Conservation (phyloP, 2,888 invertebrate genomes). For the Xylota segnis region DNA sequence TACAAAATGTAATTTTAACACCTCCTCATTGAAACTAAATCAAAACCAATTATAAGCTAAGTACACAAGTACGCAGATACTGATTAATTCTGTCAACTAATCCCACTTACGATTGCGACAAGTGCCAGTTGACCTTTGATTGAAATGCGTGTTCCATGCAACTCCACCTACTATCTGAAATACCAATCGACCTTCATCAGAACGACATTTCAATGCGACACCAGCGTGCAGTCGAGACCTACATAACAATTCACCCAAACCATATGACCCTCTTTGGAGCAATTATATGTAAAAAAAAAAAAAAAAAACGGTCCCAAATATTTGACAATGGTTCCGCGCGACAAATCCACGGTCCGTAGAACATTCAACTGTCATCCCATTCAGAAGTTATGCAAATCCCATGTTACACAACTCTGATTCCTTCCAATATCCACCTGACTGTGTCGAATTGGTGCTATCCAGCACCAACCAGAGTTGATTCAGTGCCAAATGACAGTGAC, state of each 20-base stretch:
- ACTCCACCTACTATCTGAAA: conserved; percentile 50
- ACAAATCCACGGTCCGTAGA: conserved; percentile 33
- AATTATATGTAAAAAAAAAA: not conserved
- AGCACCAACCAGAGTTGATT: not conserved
- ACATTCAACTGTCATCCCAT: conserved; percentile 1
- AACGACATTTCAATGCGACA: conserved; percentile 30
- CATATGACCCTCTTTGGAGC: conserved; percentile 18
- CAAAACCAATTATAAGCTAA: not conserved
- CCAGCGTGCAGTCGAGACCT: conserved; percentile 15
- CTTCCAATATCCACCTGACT: conserved; percentile 17
- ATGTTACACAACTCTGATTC: conserved; percentile 25
- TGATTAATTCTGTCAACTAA: conserved; percentile 40
- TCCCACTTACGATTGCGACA: conserved; percentile 36
- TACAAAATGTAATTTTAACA: not conserved
- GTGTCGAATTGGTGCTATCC: conserved; percentile 14
- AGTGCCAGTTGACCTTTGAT: conserved; percentile 55
- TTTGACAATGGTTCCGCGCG: conserved; percentile 18
- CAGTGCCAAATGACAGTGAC: conserved; percentile 10
- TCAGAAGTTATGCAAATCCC: conserved; percentile 13
- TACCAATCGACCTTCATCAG: conserved; percentile 54
- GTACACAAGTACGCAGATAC: not conserved
- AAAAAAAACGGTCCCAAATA: conserved; percentile 15
- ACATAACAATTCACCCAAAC: conserved; percentile 37
- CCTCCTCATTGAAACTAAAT: not conserved
- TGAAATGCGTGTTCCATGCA: conserved; percentile 32